Base-by-base conservation (phyloP, 1,140 invertebrate genomes). In the Musca vetustissima region DNA sequence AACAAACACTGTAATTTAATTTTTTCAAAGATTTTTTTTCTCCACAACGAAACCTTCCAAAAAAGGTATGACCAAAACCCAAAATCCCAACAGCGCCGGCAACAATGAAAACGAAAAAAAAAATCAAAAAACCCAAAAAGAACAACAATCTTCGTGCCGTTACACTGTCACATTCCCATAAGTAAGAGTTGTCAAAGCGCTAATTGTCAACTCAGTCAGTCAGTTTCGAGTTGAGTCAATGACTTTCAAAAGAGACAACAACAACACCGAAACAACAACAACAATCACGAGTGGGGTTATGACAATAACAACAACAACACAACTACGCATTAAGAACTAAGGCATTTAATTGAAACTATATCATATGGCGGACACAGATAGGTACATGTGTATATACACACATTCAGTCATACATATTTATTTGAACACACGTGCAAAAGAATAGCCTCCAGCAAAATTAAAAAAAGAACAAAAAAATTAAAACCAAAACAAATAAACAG, bases 181-280 rank as follows among this genome's bases (percentile, higher is more conserved):
- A 61, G 57, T 61, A 61, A 61, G 57, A 61, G 57, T 61, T 61
- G 57, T 61, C 57, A 61, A 36, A 61, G 57, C 28, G 57, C 57
- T 61, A 61, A 61, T 61, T 61, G 57, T 61, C 57, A 61, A 61
- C 28, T 61, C 36, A 21, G 28, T 13, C 36, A 21, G 19, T 13
- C 11, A 19, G 36, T n/a, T n/a, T n/a, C n/a, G n/a, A n/a, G n/a
- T 61, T 32, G 36, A 61, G 57, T 61, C 57, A 61, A 36, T 61
- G 57, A 61, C 57, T 61, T 61, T 61, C 36, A 43, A 43, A 43
- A 43, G 36, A 43, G 11, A 13, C 36, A 43, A 11, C 36, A 43
- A 28, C n/a, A n/a, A n/a, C n/a, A n/a, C n/a, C n/a, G n/a, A 28
- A 28, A 8, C 28, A 8, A 28, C n/a, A 28, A 43, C 36, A 43